Conservation (phyloP, 1,140 invertebrate genomes). For the Paramacrobiotus metropolitanus region DNA sequence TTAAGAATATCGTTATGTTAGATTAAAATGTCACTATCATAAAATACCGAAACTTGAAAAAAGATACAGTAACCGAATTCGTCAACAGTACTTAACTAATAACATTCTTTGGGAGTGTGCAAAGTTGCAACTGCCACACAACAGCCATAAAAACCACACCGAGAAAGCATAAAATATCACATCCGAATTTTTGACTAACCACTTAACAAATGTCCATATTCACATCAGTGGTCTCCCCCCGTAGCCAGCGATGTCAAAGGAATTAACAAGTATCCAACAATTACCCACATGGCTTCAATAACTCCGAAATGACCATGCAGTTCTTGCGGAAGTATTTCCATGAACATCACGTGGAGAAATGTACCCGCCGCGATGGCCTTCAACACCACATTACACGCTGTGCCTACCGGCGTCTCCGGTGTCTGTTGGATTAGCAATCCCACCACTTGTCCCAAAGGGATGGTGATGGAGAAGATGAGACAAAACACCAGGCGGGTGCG, state of each 20-base stretch:
- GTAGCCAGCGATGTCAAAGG: not conserved
- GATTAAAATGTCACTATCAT: too few species aligned
- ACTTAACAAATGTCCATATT: too few species aligned
- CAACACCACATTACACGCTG: conserved; percentile 13
- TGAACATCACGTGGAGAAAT: conserved; percentile 24
- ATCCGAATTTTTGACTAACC: too few species aligned
- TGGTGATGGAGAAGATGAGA: conserved; percentile 18
- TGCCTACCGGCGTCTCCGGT: conserved; percentile 13
- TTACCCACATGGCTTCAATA: not conserved
- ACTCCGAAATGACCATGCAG: conserved; percentile 9
- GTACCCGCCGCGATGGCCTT: conserved; percentile 24
- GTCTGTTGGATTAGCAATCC: conserved; percentile 18
- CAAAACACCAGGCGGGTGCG: conserved; percentile 16
- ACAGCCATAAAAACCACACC: too few species aligned
- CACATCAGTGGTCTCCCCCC: too few species aligned
- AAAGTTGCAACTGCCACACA: too few species aligned
- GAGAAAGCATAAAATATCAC: too few species aligned
- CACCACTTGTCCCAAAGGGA: conserved; percentile 23
- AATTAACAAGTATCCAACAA: not conserved
- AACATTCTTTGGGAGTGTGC: not conserved
- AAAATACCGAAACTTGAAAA: too few species aligned
- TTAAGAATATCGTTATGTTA: too few species aligned
- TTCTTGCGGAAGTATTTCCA: conserved; percentile 22
- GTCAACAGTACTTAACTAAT: too few species aligned
- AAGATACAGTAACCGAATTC: too few species aligned